Conservation (phyloP, 2,113 vertebrate species). For the Zosterops lateralis region DNA sequence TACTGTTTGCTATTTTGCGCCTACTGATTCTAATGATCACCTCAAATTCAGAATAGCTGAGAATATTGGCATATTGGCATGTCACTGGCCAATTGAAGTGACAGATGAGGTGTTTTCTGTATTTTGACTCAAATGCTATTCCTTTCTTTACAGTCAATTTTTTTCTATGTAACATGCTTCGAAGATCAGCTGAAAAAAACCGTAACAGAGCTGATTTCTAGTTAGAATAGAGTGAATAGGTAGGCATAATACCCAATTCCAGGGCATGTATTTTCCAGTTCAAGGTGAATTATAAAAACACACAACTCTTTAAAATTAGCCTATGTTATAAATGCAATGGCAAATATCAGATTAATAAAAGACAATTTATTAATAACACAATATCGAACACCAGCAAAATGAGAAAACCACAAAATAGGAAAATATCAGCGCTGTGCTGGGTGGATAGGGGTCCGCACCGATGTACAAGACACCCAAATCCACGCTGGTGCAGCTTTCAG, state of each 20-base stretch:
- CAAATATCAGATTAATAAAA: too few relatives aligned
- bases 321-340: too few relatives aligned
- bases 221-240: neutral
- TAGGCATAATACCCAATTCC: neutral
- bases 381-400: too few relatives aligned
- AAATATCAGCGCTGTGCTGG: too few relatives aligned
- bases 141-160: neutral
- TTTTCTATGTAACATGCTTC: neutral
- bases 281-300: neutral
- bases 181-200: neutral
- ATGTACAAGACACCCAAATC: too few relatives aligned
- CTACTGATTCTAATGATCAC: neutral
- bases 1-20: neutral
- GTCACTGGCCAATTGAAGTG: neutral
- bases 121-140: neutral
- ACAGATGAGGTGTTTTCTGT: neutral
- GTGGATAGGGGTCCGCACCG: too few relatives aligned
- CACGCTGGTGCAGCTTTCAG: too few relatives aligned
- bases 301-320: neutral
- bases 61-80: neutral
- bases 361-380: too few relatives aligned
- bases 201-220: neutral
- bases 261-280: neutral
- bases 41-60: neutral
- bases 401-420: too few relatives aligned